A percentile compares a stretch with the other conserved stretches of the same genome.
These are phyloP conservation scores for Cossypha caffra DNA, from an alignment of 2,797 vertebrate genomes.

Conservation along the genomic window DNA sequence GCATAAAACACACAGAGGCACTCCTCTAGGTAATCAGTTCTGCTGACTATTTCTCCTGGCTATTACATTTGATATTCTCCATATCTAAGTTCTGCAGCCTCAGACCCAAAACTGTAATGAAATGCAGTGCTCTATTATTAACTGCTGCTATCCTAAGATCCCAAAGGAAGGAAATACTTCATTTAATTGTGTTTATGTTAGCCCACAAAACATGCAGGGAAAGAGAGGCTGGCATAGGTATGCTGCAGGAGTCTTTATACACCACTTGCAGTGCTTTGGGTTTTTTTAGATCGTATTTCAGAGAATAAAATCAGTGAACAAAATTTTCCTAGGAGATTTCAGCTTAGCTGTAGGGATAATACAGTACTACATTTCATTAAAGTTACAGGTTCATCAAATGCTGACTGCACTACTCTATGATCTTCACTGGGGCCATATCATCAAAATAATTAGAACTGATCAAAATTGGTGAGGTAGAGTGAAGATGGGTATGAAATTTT, in stretches of 20 bases:
- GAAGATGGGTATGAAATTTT: neutral
- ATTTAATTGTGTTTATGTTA: conserved; percentile 55
- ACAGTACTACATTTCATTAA: conserved; percentile 46
- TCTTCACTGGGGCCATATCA: neutral
- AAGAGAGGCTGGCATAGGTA: neutral
- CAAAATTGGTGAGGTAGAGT: neutral
- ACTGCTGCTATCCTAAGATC: conserved; percentile 19
- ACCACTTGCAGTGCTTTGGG: neutral
- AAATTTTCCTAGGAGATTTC: conserved; percentile 45
- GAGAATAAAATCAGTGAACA: conserved; percentile 40
- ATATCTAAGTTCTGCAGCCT: conserved; percentile 39
- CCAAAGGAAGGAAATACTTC: conserved; percentile 56
- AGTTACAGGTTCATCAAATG: conserved; percentile 53
- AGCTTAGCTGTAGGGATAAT: conserved; percentile 50
- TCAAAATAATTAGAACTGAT: conserved; percentile 44
- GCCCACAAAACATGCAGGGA: neutral
- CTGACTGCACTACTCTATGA: neutral
- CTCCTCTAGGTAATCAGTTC: conserved; percentile 27
- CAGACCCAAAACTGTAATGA: conserved; percentile 52
- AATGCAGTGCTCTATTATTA: conserved; percentile 43
- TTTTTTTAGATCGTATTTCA: conserved; percentile 19
- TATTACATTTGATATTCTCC: conserved; percentile 52
- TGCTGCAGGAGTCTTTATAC: neutral
- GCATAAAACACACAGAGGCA: neutral
- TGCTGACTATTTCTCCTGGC: conserved; percentile 45